Conservation (phyloP, 1,140 invertebrate species). For the Hypothenemus hampei region DNA sequence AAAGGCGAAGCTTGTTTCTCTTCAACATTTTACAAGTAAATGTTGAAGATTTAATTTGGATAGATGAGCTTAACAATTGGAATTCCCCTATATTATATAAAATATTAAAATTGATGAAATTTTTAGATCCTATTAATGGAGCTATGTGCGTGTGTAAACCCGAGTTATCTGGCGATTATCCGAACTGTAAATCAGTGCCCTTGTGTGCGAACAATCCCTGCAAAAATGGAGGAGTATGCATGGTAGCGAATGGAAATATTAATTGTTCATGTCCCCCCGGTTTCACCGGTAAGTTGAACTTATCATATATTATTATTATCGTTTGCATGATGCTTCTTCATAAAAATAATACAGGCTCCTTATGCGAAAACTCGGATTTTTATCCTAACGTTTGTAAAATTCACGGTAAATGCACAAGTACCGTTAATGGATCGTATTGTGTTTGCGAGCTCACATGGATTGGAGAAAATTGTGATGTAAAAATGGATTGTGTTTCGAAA, state of each 20-base stretch:
- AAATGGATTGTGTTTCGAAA: slow-evolving; percentile 48
- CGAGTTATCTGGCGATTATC: slow-evolving; percentile 58
- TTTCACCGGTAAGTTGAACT: slow-evolving; percentile 56
- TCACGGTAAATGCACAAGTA: slow-evolving; percentile 55
- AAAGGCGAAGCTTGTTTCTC: too few relatives aligned
- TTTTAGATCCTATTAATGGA: slow-evolving; percentile 53
- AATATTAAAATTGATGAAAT: not conserved
- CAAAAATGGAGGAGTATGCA: slow-evolving; percentile 58
- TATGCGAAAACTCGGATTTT: slow-evolving; percentile 54
- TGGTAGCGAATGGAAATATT: slow-evolving; percentile 50
- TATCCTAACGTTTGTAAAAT: slow-evolving; percentile 55
- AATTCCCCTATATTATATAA: too few relatives aligned
- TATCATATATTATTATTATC: slow-evolving; percentile 1
- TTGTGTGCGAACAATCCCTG: slow-evolving; percentile 59
- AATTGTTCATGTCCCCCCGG: slow-evolving; percentile 66
- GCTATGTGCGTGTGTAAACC: slow-evolving; percentile 62
- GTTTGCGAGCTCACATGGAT: slow-evolving; percentile 54
- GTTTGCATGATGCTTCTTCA: slow-evolving; percentile 38
- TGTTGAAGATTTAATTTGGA: too few relatives aligned
- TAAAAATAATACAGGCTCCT: slow-evolving; percentile 50
- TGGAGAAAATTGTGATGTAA: slow-evolving; percentile 48
- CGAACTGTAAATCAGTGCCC: slow-evolving; percentile 60
- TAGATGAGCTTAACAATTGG: too few relatives aligned
- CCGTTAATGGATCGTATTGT: slow-evolving; percentile 49
- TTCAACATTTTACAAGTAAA: too few relatives aligned